Base-by-base conservation (phyloP, 30 jellyfish, hydroid and myxozoan genomes). In the Hydractinia symbiolongicarpus region DNA sequence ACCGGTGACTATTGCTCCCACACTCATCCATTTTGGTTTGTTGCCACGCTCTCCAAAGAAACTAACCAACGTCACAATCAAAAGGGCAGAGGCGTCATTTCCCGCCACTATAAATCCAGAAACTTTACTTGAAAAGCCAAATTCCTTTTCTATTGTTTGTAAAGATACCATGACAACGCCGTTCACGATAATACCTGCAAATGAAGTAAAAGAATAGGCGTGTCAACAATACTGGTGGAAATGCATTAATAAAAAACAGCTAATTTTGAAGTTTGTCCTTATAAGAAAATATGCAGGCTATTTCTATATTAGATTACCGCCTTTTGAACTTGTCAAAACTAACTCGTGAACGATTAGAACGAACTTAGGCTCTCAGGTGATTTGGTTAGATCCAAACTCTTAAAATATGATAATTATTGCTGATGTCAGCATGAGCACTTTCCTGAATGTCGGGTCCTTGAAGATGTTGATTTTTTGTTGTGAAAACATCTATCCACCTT, bases 11-110 rank as follows among this genome's bases (percentile, higher is more conserved):
- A 90, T 1, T 9, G 95, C 71, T 5, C 97, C 97, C 40, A 76
- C 8, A 52, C 91, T 89, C 30, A 90, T 82, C 94, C 95, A 84
- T 66, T 84, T 81, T 77, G 98, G 98, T 60, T 86, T 86, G 66
- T 67, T 74, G n/a, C 93, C 92, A 16, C 61, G 66, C 5, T 87
- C 40, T n/a, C 96, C 96, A 64, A 86, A 85, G 69, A 84, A 90
- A 67, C 95, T 85, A 57, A 90, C 82, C 21, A 90, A 6, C 49
- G 94, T 86, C n/a, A 90, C 89, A 8, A 81, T 55, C 4, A 90
- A 15, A 6, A 90, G 73, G 16, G 95, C 97, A 13, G 96, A 83
- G 21, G 81, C 83, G 79, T 90, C 97, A 52, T 90, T 90, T 40
- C 94, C 78, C 9, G 90, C 77, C 50, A 90, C 61, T 19, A 90